Conservation (phyloP, 2,113 vertebrate genomes). For the Orientallactaga bullata region DNA sequence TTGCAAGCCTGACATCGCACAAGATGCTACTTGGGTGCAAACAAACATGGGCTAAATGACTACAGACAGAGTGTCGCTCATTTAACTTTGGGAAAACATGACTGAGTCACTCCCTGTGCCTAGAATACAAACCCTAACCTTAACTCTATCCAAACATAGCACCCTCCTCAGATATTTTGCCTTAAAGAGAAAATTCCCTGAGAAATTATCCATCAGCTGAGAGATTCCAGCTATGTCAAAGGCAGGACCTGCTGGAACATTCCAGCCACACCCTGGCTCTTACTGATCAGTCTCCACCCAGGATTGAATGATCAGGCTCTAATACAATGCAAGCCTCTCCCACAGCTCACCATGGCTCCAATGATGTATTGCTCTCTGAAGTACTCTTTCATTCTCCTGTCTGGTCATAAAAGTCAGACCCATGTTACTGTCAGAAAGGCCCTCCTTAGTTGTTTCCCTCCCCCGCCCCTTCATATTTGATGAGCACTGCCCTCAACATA, state of each 20-base stretch:
- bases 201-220: neutral
- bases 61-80: neutral
- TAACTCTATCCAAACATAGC: neutral
- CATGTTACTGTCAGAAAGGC: neutral
- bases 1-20: neutral
- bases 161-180: neutral
- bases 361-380: neutral
- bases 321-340: neutral
- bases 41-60: fast-evolving
- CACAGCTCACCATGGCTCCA: neutral
- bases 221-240: neutral
- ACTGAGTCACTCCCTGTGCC: no score
- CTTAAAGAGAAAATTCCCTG: fast-evolving
- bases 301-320: fast-evolving
- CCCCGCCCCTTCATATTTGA: no score
- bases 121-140: neutral
- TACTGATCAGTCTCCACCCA: neutral
- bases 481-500: neutral
- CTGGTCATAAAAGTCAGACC: neutral
- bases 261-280: neutral
- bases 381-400: neutral
- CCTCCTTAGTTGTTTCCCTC: no score
- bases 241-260: neutral
- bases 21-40: fast-evolving
- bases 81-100: neutral